Conservation (phyloP, 2,113 vertebrate species). For the Chaetodon trifascialis region DNA sequence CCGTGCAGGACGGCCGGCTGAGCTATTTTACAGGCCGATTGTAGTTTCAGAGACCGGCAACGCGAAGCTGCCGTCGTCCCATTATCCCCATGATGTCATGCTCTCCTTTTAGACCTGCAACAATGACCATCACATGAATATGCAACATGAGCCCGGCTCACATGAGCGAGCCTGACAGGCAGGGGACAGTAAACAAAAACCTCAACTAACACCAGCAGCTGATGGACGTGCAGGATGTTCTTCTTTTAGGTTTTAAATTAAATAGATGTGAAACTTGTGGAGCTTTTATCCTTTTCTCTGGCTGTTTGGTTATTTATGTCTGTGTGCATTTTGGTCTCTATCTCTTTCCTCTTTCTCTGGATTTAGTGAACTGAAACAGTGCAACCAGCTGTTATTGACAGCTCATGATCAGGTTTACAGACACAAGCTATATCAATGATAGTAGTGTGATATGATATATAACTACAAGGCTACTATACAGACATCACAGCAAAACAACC, state of each 20-base stretch:
- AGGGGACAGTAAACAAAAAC: constrained; percentile 1
- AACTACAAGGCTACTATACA: neutral
- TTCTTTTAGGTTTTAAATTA: too few relatives aligned
- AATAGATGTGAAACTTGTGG: neutral
- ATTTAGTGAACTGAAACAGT: neutral
- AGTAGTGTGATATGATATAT: too few relatives aligned
- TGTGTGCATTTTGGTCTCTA: neutral
- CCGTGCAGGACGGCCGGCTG: neutral
- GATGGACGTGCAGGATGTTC: neutral
- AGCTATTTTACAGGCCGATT: constrained; percentile 38
- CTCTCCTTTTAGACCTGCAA: constrained; percentile 37
- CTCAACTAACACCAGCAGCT: neutral
- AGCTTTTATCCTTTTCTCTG: constrained; percentile 27
- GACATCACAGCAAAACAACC: neutral
- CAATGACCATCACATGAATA: constrained; percentile 45
- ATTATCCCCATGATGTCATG: constrained; percentile 56
- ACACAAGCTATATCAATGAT: neutral
- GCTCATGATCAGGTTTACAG: neutral
- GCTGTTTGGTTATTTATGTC: neutral
- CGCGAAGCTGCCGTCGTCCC: constrained; percentile 53
- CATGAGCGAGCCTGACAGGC: constrained; percentile 29
- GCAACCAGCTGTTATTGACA: neutral
- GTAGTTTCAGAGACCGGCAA: constrained; percentile 32
- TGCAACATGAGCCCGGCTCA: constrained; percentile 25
- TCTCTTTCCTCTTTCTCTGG: neutral